A percentile compares a stretch with the other conserved stretches of the same genome.
Evolutionary conservation across 2,888 invertebrate species (phyloP).

Genomic region (Sarcophaga carnaria): DNA sequence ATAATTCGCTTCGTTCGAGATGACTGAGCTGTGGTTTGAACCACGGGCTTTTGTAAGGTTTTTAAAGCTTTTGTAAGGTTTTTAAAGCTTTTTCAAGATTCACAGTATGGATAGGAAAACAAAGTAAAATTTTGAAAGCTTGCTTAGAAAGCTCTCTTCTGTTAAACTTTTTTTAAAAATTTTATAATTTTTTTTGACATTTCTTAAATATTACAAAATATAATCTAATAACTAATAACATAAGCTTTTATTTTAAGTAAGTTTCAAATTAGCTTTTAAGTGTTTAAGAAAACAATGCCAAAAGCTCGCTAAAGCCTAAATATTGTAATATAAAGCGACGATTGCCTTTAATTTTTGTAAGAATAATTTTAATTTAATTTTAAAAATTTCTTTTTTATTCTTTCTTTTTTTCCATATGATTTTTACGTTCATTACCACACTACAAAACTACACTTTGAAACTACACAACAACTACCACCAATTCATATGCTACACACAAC

Average conservation of each 20-base stretch:
- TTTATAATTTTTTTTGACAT: no score
- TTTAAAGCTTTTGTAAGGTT: no score
- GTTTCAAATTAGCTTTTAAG: background rate
- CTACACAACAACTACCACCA: slow-evolving; percentile 29
- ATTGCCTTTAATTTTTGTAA: slow-evolving; percentile 9
- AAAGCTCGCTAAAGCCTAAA: slow-evolving; percentile 50
- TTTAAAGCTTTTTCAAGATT: no score
- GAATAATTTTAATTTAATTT: background rate
- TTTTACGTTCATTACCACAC: slow-evolving; percentile 62
- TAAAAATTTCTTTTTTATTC: slow-evolving; percentile 30
- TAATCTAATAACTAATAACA: no score
- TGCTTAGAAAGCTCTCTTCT: no score
- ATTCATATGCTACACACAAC: slow-evolving; percentile 1
- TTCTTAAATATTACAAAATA: no score
- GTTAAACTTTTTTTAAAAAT: no score
- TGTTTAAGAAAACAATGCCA: background rate
- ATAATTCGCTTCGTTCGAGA: no score
- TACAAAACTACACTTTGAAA: slow-evolving; percentile 44
- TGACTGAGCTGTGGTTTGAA: no score
- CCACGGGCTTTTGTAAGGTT: no score
- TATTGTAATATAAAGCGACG: background rate
- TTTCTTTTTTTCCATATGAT: slow-evolving; percentile 27
- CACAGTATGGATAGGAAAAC: no score
- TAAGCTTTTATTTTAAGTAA: background rate
- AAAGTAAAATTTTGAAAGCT: no score